Evolutionary conservation across 2,888 invertebrate genomes (phyloP).

Genomic region (Psylliodes chrysocephalus): DNA sequence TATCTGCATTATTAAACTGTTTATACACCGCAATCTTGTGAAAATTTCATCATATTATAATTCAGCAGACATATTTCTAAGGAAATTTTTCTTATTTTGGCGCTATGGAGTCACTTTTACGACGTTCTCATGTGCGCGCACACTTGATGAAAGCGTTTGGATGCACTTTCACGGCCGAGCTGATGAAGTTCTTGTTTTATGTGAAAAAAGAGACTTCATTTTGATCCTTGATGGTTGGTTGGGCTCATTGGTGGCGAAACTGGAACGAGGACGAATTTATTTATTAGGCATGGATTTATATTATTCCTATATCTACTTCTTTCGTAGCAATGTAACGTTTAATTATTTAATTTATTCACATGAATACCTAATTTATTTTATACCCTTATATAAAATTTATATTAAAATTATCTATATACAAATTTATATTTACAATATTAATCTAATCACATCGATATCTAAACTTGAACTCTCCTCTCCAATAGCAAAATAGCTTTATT

Average conservation of each 20-base stretch:
- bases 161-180: conserved; percentile 49
- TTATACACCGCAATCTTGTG: conserved; percentile 24
- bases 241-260: conserved; percentile 5
- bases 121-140: conserved; percentile 47
- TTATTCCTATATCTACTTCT: no score
- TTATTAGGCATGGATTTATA: no score
- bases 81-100: conserved; percentile 26
- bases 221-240: conserved; percentile 6
- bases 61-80: conserved; percentile 27
- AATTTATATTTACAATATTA: no score
- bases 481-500: no score
- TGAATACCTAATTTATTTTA: no score
- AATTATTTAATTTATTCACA: no score
- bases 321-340: no score
- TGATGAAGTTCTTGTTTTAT: conserved; percentile 52
- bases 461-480: no score
- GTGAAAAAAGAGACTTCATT: conserved; percentile 11
- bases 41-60: conserved; percentile 28
- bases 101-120: conserved; percentile 43
- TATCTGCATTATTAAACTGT: conserved; percentile 27
- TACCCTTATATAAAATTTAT: no score
- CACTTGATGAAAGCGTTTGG: conserved; percentile 51
- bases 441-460: no score
- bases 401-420: no score
- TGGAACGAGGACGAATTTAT: background rate